phyloP scores from a whole-genome alignment of 2,888 invertebrate genomes.

The Drosophila paranaensis region DNA sequence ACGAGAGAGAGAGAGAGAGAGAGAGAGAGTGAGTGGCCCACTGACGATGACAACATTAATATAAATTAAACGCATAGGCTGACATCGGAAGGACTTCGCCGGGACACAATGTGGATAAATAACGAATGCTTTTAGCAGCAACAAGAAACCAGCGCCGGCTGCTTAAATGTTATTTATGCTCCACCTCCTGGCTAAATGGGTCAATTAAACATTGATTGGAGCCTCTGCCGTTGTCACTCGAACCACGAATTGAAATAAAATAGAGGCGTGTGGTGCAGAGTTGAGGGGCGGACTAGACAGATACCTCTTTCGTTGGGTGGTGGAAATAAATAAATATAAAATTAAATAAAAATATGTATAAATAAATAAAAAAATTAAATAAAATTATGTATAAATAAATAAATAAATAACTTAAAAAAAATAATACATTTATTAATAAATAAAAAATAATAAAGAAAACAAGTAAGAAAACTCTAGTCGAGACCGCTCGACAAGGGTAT shows the following conservation, averaged over 20 bases:
- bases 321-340: too few relatives aligned
- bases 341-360: too few relatives aligned
- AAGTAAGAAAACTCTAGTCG: too few relatives aligned
- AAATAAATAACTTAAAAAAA: too few relatives aligned
- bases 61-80: constrained; percentile 73
- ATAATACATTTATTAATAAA: too few relatives aligned
- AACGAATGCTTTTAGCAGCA: constrained; percentile 69
- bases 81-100: constrained; percentile 44
- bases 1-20: background rate
- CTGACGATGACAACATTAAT: constrained; percentile 68
- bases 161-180: constrained; percentile 78
- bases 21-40: background rate
- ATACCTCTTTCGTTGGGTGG: background rate
- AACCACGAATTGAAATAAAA: constrained; percentile 38
- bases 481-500: too few relatives aligned
- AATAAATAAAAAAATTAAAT: too few relatives aligned
- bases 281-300: background rate
- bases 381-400: too few relatives aligned
- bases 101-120: constrained; percentile 36
- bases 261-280: background rate
- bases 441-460: too few relatives aligned
- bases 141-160: constrained; percentile 39
- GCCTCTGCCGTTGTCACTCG: constrained; percentile 7
- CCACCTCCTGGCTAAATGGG: constrained; percentile 60
- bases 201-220: constrained; percentile 80